phyloP scores from a whole-genome alignment of 2,888 invertebrate genomes.

The Incurvaria masculella region DNA sequence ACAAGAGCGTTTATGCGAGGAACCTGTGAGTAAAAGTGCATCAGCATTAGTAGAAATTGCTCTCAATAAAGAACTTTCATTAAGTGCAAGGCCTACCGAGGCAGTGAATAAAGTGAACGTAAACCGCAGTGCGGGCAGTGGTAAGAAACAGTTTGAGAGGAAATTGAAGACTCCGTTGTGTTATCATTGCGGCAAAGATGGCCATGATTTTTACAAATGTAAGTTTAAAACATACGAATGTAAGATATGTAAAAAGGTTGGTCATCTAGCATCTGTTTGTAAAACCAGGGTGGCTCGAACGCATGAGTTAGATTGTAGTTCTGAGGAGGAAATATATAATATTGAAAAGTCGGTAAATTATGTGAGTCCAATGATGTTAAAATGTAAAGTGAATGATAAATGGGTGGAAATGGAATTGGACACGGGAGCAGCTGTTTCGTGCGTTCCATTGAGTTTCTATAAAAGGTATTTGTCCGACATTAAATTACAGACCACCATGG shows the following conservation, averaged over 20 bases:
- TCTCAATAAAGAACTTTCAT: not conserved
- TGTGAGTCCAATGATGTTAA: not conserved
- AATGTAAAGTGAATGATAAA: not conserved
- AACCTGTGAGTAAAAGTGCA: not conserved
- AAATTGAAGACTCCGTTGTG: not conserved
- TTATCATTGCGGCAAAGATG: not conserved
- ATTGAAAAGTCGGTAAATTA: not conserved
- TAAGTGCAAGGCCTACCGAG: not conserved
- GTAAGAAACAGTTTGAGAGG: too few species aligned
- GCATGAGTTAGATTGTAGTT: too few species aligned
- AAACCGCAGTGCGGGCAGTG: not conserved
- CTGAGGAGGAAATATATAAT: not conserved
- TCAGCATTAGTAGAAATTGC: not conserved
- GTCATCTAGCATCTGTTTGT: not conserved
- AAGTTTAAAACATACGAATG: conserved; percentile 2
- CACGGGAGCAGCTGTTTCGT: not conserved
- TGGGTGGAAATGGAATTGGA: not conserved
- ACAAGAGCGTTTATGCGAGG: not conserved
- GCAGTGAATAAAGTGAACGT: not conserved
- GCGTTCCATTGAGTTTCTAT: not conserved
- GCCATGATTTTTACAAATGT: conserved; percentile 1
- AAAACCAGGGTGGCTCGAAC: not conserved
- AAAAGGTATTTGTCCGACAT: not conserved
- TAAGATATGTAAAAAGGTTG: conserved; percentile 1
- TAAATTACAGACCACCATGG: not conserved